A percentile compares a stretch with the other conserved stretches of the same genome.
Evolutionary conservation across 1,140 invertebrate genomes (phyloP).

Genomic region (Ladona fulva): DNA sequence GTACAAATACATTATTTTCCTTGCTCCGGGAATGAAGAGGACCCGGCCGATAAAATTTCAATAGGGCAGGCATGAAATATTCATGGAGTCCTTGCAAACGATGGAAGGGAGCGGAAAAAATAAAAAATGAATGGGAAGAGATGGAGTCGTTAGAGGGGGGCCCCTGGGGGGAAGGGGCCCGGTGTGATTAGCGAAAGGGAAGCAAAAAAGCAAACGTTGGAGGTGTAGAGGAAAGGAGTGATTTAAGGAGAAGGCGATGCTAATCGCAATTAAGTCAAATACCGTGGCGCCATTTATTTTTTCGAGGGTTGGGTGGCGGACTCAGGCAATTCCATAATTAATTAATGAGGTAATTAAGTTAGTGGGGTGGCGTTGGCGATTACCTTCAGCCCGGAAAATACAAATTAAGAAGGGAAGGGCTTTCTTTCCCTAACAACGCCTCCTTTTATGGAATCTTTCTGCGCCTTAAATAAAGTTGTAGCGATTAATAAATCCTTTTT

Average conservation of each 20-base stretch:
- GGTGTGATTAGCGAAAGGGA: background rate
- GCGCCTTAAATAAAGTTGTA: too few species aligned
- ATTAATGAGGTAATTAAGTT: background rate
- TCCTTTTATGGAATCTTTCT: too few species aligned
- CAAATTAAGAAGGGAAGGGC: background rate
- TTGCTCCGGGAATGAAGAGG: too few species aligned
- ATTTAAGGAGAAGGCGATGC: background rate
- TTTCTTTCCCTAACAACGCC: background rate
- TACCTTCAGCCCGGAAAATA: background rate
- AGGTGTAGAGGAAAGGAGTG: background rate
- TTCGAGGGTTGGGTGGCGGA: too few species aligned
- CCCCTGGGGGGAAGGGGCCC: background rate
- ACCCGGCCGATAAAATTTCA: too few species aligned
- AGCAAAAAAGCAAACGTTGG: background rate
- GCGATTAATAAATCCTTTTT: too few species aligned
- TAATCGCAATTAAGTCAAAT: background rate
- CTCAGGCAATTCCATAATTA: background rate
- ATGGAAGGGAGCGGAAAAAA: too few species aligned
- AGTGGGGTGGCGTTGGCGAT: background rate
- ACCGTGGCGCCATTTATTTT: background rate
- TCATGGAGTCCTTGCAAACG: too few species aligned
- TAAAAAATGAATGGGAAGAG: too few species aligned
- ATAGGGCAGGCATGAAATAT: too few species aligned
- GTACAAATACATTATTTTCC: too few species aligned
- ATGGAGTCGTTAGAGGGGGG: too few species aligned